phyloP scores from a whole-genome alignment of 1,140 invertebrate genomes.

The Tenebrio molitor region DNA sequence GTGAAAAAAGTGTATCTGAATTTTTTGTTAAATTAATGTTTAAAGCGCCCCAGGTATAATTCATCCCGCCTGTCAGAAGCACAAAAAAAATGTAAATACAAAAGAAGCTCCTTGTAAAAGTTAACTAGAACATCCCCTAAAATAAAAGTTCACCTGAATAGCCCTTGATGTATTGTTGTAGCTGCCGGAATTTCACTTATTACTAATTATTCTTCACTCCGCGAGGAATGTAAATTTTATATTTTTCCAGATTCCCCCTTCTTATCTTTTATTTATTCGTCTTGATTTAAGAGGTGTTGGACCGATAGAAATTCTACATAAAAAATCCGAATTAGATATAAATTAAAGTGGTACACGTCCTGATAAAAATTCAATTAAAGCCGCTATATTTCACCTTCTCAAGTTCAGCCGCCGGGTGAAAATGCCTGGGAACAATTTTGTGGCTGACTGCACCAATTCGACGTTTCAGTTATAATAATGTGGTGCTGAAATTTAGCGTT shows the following conservation, averaged over 20 bases:
- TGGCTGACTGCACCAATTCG: background rate
- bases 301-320: background rate
- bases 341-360: conserved; percentile 26
- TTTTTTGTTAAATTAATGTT: conserved; percentile 2
- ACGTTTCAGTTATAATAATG: conserved; percentile 1
- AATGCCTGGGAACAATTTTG: background rate
- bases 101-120: conserved; percentile 14
- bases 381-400: conserved; percentile 23
- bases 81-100: conserved; percentile 9
- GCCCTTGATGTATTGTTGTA: background rate
- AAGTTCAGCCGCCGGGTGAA: conserved; percentile 17
- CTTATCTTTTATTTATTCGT: conserved; percentile 12
- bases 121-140: conserved; percentile 28
- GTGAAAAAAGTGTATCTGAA: background rate
- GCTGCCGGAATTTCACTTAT: conserved; percentile 23
- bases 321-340: conserved; percentile 4
- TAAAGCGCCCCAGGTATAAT: conserved; percentile 8
- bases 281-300: background rate
- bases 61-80: background rate
- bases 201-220: conserved; percentile 17
- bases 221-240: conserved; percentile 3
- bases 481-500: too few relatives aligned
- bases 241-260: background rate
- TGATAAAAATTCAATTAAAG: conserved; percentile 35
- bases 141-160: conserved; percentile 30